Conservation (phyloP, 2,888 invertebrate genomes). For the Cerastis rubricosa region DNA sequence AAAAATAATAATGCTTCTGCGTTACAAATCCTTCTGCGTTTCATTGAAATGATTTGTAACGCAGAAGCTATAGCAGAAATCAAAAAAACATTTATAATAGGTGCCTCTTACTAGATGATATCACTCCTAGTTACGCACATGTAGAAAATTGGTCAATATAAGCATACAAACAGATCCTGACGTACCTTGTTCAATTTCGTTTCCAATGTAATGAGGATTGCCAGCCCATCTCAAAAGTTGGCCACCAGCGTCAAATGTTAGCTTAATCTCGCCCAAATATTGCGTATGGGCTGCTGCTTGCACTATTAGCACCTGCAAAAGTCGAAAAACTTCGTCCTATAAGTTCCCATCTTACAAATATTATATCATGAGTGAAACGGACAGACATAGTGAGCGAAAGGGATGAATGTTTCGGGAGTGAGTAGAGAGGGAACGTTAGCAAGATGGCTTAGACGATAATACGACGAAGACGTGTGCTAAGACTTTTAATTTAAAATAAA, state of each 20-base stretch:
- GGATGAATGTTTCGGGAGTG: too few species aligned
- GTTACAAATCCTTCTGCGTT: too few species aligned
- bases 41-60: too few species aligned
- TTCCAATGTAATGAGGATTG: slow-evolving; percentile 93
- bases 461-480: too few species aligned
- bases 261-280: slow-evolving; percentile 95
- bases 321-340: background rate
- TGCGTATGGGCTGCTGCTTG: slow-evolving; percentile 94
- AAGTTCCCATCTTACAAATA: background rate
- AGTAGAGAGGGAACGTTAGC: too few species aligned
- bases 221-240: slow-evolving; percentile 93
- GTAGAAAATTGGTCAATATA: background rate
- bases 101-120: background rate
- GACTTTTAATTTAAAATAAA: too few species aligned
- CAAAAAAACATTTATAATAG: background rate
- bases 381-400: too few species aligned
- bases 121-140: background rate
- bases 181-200: slow-evolving; percentile 92
- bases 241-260: slow-evolving; percentile 93
- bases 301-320: slow-evolving; percentile 91
- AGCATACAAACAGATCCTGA: background rate
- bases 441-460: too few species aligned
- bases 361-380: background rate
- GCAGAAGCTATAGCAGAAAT: background rate
- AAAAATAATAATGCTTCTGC: too few species aligned